phyloP scores from a whole-genome alignment of 1,140 invertebrate genomes.

The Brachionus angularis region DNA sequence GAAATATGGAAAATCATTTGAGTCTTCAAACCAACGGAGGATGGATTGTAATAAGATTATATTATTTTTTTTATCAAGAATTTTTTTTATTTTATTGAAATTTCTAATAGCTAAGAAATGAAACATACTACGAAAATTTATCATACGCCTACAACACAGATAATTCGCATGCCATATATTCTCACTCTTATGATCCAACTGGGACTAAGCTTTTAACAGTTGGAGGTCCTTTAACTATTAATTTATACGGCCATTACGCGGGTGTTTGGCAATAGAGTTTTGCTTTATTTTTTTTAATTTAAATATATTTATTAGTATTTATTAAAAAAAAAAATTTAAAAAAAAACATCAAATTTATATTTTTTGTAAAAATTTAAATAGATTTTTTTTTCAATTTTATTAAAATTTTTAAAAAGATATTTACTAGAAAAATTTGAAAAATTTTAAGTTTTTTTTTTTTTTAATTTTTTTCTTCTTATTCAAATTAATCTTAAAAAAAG shows the following conservation, averaged over 20 bases:
- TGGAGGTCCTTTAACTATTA: constrained; percentile 83
- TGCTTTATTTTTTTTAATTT: constrained; percentile 11
- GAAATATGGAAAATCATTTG: constrained; percentile 63
- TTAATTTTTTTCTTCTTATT: too few relatives aligned
- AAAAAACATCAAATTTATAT: too few relatives aligned
- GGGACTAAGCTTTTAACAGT: constrained; percentile 86
- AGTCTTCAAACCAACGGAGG: constrained; percentile 82
- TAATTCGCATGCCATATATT: constrained; percentile 74
- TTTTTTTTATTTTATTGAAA: not conserved
- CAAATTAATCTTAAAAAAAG: too few relatives aligned
- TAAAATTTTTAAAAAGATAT: too few relatives aligned
- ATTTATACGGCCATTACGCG: constrained; percentile 78
- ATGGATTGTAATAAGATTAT: constrained; percentile 78
- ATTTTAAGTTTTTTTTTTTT: too few relatives aligned
- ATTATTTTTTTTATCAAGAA: too few relatives aligned
- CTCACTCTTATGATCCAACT: constrained; percentile 86
- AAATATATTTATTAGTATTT: too few relatives aligned
- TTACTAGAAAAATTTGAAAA: too few relatives aligned
- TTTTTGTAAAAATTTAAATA: too few relatives aligned
- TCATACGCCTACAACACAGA: constrained; percentile 67
- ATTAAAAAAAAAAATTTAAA: too few relatives aligned
- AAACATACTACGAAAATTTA: constrained; percentile 51
- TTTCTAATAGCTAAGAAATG: constrained; percentile 52
- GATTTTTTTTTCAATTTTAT: too few relatives aligned
- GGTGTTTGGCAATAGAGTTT: constrained; percentile 66